Base-by-base conservation (phyloP, 2,113 vertebrate genomes). In the Crotophaga sulcirostris region DNA sequence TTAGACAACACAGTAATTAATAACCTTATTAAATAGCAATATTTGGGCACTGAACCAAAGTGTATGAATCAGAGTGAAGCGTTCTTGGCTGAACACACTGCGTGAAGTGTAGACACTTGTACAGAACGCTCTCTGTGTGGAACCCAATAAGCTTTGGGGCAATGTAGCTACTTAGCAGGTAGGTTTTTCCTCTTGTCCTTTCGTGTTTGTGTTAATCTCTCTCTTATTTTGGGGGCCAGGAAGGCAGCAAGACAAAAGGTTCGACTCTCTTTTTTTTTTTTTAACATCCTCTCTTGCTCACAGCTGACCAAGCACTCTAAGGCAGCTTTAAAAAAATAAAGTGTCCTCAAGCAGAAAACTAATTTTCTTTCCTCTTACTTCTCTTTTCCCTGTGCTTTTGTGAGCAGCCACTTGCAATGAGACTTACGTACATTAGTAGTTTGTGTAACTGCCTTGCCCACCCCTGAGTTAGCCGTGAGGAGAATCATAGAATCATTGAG, bases 11-110 rank as follows among this genome's bases (percentile, higher is more conserved):
- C 86, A 73, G 31, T 97, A 97, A 97, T 98, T 97, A 98, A 97
- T 98, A 97, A 98, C 97, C 93, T 97, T 97, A 97, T 97, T 97
- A 97, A 97, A 97, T 83, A 97, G 94, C 93, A 94, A 87, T 98
- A 97, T 97, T 97, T 97, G 97, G 97, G 94, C 96, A 97, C 95
- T 96, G 97, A 97, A 97, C 96, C 97, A 97, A 97, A 96, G 94
- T 9, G 2, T 87, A 84, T 89, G 59, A 90, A 93, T 97, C 91
- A 24, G 84, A 95, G 96, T 79, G 86, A 78, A 31, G 75, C 83
- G 59, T 96, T 95, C 94, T 89, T 97, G 97, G 95, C 95, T 97
- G 95, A 96, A 96, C 96, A 94, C 28, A 2, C 94, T 44, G 59
- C 0, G 0, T 94, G 92, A 91, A 95, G 92, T 63, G 75, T 74